Evolutionary conservation across 2,888 invertebrate species (phyloP), one percentile per base, ranked within the genome.

Genomic region (Cephus spinipes): DNA sequence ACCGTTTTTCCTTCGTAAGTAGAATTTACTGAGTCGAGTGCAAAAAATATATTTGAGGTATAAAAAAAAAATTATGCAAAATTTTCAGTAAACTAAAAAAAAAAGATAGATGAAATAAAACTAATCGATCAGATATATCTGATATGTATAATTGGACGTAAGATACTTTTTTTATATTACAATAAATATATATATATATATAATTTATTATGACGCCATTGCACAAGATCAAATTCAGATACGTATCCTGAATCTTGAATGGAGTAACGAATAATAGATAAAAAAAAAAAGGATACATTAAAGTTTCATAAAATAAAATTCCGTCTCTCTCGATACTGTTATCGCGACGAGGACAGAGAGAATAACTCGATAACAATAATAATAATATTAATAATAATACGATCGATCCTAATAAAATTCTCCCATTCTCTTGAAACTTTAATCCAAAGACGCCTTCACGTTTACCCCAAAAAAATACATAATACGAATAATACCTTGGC

Each of bases 141-240:
- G 9, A 55, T 55, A 6, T 9, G 55, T 55, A 55, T 55, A 23
- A 23, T 9, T 55, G 55, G 55, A 23, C 23, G 9, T 23, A 9
- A 23, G 9, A 23, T 23, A 55, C 23, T 23, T 55, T 55, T 23
- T 55, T 55, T 23, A 55, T 55, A 55, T 6, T 23, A 55, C 6
- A 55, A 23, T 23, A 23, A 55, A 55, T 40, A 40, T 35, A 35
- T 35, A 35, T 81, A 78, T 78, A 73, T 78, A 75, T 75, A 73
- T 32, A 77, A 23, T 40, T 40, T 40, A 40, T 40, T 40, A 40
- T 23, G 15, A 40, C 40, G 15, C 40, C 15, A 40, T 40, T 40
- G 23, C 55, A 55, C 55, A 23, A 1, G 55, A 55, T 55, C 23
- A 55, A 55, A 23, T 6, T 23, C 23, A 55, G 15, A 55, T 55